Evolutionary conservation across 1,140 invertebrate species (phyloP).

Genomic region (Acromyrmex heyeri): DNA sequence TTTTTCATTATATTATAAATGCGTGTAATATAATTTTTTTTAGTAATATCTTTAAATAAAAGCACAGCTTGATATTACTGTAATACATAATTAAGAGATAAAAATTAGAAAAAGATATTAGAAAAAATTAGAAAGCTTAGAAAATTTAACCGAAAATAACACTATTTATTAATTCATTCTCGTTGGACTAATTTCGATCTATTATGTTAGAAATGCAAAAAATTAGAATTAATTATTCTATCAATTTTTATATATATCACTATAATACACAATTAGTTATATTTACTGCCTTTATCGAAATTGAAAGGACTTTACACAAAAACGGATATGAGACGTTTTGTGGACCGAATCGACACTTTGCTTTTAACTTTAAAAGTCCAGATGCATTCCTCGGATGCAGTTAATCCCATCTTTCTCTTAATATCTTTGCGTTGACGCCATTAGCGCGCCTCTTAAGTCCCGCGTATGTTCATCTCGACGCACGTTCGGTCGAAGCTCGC

Average conservation of each 20-base stretch:
- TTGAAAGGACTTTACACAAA: background rate
- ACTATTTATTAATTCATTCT: no score
- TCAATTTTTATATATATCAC: background rate
- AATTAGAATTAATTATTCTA: background rate
- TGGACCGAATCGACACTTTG: background rate
- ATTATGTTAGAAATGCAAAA: background rate
- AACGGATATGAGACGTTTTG: background rate
- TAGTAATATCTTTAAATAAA: background rate
- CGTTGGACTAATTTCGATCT: no score
- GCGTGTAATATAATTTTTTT: background rate
- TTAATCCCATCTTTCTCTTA: slow-evolving; percentile 68
- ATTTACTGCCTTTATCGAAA: background rate
- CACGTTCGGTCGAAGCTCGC: slow-evolving; percentile 68
- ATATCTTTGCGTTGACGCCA: slow-evolving; percentile 78
- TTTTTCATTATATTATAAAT: no score
- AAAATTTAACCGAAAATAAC: no score
- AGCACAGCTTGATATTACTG: background rate
- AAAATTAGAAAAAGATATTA: no score
- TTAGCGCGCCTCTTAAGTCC: slow-evolving; percentile 77
- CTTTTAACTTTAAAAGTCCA: slow-evolving; percentile 50
- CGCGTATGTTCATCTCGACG: slow-evolving; percentile 65
- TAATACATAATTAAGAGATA: no score
- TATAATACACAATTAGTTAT: background rate
- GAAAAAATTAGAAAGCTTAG: no score
- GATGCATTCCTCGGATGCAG: slow-evolving; percentile 54